These are phyloP conservation scores for Melanchra persicariae DNA, from an alignment of 2,888 invertebrate species.

Conservation along the genomic window DNA sequence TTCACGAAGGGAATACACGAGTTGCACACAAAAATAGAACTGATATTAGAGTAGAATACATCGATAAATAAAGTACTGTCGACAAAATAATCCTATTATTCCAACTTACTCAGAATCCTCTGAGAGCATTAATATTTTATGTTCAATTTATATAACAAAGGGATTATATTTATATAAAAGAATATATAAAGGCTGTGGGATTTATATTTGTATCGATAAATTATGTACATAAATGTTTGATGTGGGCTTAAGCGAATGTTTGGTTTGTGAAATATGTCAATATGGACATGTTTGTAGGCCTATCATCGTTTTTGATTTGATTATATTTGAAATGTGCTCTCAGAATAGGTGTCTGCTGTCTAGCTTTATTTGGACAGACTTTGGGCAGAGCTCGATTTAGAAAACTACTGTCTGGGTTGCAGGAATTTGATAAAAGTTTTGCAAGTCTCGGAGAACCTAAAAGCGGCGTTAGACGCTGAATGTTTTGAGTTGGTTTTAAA, in stretches of 20 bases:
- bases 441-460: not conserved
- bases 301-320: conserved; percentile 15
- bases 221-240: conserved; percentile 48
- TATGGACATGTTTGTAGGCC: conserved; percentile 17
- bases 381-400: conserved; percentile 10
- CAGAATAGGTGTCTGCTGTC: conserved; percentile 14
- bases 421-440: conserved; percentile 8
- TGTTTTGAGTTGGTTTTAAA: conserved; percentile 18
- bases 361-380: not conserved
- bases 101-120: conserved; percentile 26
- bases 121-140: conserved; percentile 44
- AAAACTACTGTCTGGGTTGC: conserved; percentile 7
- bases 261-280: conserved; percentile 19
- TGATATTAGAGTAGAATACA: conserved; percentile 36
- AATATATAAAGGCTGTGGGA: conserved; percentile 27
- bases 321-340: conserved; percentile 15
- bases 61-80: conserved; percentile 54
- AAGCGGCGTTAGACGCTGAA: not conserved
- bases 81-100: conserved; percentile 49
- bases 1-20: conserved; percentile 42
- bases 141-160: conserved; percentile 52
- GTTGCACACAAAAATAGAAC: conserved; percentile 55
- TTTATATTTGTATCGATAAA: conserved; percentile 45
- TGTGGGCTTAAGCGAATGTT: conserved; percentile 30
- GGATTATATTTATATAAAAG: conserved; percentile 35